Base-by-base conservation (phyloP, 2,113 vertebrate genomes). In the Trinectes maculatus region DNA sequence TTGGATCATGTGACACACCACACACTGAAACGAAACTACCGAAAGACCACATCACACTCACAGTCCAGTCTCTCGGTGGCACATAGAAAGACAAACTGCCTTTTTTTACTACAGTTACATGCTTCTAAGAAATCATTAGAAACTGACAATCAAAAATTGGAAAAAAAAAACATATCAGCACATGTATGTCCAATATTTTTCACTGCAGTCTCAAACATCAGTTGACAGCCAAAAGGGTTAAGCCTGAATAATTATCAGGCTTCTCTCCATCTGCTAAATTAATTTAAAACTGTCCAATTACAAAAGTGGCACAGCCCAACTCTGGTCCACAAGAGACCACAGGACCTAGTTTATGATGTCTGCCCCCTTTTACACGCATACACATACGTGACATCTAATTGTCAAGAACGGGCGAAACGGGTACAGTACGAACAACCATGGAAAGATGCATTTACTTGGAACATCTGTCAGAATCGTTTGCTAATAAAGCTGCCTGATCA, bases 301-400 rank as follows among this genome's bases (percentile, higher is more conserved):
- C 54, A 67, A 71, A 85, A 82, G 67, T 86, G 78, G 82, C 79
- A 71, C 77, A 71, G 54, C 56, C 49, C 33, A 36, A 25, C 34
- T 62, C 3, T 19, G 61, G 37, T 55, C 59, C 82, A 58, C 73
- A 24, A 24, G 78, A 72, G 84, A 53, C 34, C 24, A 34, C 39
- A 21, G 65, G 80, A 71, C 28, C 83, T 76, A 83, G 63, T 82
- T 86, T 74, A 71, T 43, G 36, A 40, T 24, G 34, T 8, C 22
- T 79, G 84, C n/a, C 68, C 75, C 69, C 61, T 31, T 85, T 79
- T 52, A 43, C 44, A 44, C 33, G 44, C 43, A 12, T 48, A 15
- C 12, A 46, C n/a, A 54, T n/a, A 8, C 10, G 1, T 29, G 21
- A 37, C 2, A 57, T 7, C 19, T 67, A 24, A 62, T 49, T 6